These are phyloP conservation scores for Apis florea DNA, from an alignment of 1,140 invertebrate genomes.

Conservation along the genomic window DNA sequence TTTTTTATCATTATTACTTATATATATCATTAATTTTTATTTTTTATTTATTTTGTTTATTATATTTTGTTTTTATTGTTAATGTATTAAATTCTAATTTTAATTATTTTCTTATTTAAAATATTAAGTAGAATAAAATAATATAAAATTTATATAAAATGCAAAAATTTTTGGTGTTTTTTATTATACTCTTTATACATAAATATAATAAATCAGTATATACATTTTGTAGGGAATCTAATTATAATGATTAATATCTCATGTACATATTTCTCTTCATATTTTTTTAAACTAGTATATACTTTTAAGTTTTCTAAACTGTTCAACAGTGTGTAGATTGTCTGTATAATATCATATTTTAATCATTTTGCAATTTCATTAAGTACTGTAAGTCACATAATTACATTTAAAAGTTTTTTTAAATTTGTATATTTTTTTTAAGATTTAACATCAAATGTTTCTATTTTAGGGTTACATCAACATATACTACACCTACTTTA, in stretches of 20 bases:
- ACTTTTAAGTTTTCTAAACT: constrained; percentile 11
- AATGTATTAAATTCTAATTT: background rate
- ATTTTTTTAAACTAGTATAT: constrained; percentile 23
- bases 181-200: background rate
- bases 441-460: constrained; percentile 26
- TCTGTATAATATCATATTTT: constrained; percentile 13
- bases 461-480: constrained; percentile 79
- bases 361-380: constrained; percentile 26
- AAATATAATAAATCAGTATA: constrained; percentile 18
- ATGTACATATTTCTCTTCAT: constrained; percentile 27
- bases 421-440: background rate
- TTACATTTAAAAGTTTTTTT: background rate
- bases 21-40: background rate
- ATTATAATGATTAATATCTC: constrained; percentile 17
- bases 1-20: background rate
- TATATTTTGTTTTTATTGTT: no score
- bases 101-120: constrained; percentile 10
- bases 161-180: background rate
- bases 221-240: constrained; percentile 39
- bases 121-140: background rate
- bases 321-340: constrained; percentile 4
- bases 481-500: constrained; percentile 78
- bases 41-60: background rate
- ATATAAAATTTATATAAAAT: background rate
- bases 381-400: constrained; percentile 9